phyloP scores from a whole-genome alignment of 2,797 vertebrate species.

The Lacerta viridis region DNA sequence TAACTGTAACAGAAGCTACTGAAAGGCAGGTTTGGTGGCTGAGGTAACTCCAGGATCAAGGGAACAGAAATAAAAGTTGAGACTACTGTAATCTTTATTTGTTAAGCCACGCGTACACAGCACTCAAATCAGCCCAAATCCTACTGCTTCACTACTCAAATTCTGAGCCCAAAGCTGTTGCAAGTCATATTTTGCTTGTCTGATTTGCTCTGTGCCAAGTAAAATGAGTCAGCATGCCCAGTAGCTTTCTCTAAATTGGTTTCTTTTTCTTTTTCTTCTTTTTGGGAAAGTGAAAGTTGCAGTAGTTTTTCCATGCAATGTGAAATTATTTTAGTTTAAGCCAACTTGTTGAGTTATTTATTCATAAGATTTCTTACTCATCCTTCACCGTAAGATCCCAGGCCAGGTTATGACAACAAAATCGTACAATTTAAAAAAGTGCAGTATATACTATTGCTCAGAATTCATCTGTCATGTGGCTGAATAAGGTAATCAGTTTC shows the following conservation, averaged over 20 bases:
- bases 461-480: not conserved
- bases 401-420: not conserved
- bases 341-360: not conserved
- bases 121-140: not conserved
- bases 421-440: not conserved
- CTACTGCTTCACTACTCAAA: not conserved
- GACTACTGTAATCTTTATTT: not conserved
- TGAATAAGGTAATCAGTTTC: not conserved
- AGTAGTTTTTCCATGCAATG: not conserved
- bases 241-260: not conserved
- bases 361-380: not conserved
- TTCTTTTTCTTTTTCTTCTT: not conserved
- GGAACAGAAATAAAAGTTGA: not conserved
- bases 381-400: not conserved
- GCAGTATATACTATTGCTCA: not conserved
- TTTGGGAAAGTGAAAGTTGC: not conserved
- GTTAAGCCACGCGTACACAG: not conserved
- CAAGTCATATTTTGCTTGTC: not conserved
- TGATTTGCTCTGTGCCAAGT: not conserved
- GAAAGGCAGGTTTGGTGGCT: not conserved
- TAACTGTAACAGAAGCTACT: not conserved
- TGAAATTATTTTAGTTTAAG: not conserved
- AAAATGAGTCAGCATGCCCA: not conserved
- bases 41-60: not conserved
- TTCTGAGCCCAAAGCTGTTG: not conserved